Conservation (phyloP, 2,113 vertebrate species). For the Hyaena hyaena region DNA sequence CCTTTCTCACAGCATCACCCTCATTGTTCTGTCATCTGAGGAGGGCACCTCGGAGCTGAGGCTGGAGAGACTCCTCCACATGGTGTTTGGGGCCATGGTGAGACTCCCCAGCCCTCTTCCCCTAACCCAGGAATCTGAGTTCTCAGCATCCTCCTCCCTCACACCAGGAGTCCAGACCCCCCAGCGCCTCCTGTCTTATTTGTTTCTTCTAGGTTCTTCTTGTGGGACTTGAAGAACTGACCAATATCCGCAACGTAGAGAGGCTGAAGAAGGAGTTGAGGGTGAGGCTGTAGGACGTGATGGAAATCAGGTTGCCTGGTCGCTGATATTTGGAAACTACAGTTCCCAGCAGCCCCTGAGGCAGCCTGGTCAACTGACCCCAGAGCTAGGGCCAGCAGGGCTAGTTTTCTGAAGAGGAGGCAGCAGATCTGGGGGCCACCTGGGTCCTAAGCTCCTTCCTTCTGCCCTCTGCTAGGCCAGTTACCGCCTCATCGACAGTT, state of each 20-base stretch:
- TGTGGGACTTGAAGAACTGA: conserved; percentile 92
- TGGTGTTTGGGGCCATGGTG: conserved; percentile 94
- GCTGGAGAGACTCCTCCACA: conserved; percentile 91
- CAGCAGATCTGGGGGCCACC: not conserved
- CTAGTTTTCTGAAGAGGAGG: not conserved
- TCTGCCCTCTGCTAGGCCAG: conserved; percentile 84
- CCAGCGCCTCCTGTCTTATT: not conserved
- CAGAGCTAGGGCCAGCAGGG: not conserved
- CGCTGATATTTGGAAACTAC: not conserved
- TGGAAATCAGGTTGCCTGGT: not conserved
- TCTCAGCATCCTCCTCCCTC: not conserved
- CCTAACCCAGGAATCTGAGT: not conserved
- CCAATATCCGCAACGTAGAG: conserved; percentile 91
- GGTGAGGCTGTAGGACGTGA: conserved; percentile 70
- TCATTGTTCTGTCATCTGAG: conserved; percentile 90
- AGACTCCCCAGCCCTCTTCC: conserved; percentile 20
- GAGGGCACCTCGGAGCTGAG: conserved; percentile 83
- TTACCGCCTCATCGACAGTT: conserved; percentile 91
- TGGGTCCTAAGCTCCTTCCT: not conserved
- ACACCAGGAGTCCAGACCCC: not conserved
- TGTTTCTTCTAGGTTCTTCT: conserved; percentile 86
- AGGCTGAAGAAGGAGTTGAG: conserved; percentile 93
- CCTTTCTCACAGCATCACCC: conserved; percentile 87
- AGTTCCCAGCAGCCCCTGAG: not conserved
- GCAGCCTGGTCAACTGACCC: not conserved